phyloP scores from a whole-genome alignment of 2,888 invertebrate species.

The Empis livida region DNA sequence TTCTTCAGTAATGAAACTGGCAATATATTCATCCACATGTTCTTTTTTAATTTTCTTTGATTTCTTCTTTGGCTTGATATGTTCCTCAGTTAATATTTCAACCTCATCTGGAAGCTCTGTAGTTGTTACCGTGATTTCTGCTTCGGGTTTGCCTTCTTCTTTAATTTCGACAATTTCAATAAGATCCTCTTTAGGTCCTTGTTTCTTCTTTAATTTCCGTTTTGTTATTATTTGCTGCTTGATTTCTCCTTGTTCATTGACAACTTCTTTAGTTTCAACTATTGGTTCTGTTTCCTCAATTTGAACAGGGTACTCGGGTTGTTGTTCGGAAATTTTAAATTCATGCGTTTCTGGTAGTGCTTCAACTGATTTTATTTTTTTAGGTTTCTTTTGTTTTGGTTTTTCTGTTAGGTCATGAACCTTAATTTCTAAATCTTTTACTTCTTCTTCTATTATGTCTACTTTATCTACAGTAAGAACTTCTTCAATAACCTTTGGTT shows the following conservation, averaged over 20 bases:
- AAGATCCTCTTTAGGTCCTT: constrained; percentile 35
- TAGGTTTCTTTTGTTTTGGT: constrained; percentile 19
- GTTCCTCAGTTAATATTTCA: constrained; percentile 21
- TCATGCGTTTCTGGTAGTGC: constrained; percentile 24
- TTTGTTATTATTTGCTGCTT: constrained; percentile 27
- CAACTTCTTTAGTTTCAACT: constrained; percentile 28
- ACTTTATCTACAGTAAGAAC: constrained; percentile 38
- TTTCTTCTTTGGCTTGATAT: constrained; percentile 22
- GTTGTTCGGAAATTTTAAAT: constrained; percentile 6
- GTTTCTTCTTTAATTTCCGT: constrained; percentile 32
- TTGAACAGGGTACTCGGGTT: constrained; percentile 17
- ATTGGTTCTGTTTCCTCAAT: constrained; percentile 29
- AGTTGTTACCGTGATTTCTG: constrained; percentile 32
- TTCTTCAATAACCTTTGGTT: constrained; percentile 23
- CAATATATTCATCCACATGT: constrained; percentile 24
- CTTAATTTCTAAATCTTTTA: constrained; percentile 19
- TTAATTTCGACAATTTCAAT: constrained; percentile 35
- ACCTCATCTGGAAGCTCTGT: constrained; percentile 33
- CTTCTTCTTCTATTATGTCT: constrained; percentile 12
- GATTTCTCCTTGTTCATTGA: constrained; percentile 24
- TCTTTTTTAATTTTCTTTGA: constrained; percentile 26
- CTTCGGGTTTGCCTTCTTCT: constrained; percentile 35
- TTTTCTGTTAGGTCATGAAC: constrained; percentile 18
- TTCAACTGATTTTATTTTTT: constrained; percentile 37
- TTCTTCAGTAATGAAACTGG: constrained; percentile 27